Conservation (phyloP, 2,113 vertebrate genomes). For the Leptobrachium leishanense region DNA sequence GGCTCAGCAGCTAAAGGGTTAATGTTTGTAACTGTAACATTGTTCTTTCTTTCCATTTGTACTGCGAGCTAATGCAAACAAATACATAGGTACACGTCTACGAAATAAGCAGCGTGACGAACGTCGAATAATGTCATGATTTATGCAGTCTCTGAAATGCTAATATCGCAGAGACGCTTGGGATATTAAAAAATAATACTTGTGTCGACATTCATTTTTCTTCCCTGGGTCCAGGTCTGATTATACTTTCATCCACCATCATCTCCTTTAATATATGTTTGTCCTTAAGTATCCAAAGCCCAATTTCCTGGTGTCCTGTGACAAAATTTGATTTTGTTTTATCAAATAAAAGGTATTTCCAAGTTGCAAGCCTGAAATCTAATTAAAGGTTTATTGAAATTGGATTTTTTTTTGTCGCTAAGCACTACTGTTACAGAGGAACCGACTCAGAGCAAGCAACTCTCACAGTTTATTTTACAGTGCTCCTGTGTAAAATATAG, state of each 20-base stretch:
- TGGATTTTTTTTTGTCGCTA: neutral
- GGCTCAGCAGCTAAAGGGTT: no score
- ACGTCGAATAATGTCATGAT: slow-evolving; percentile 1
- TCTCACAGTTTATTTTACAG: neutral
- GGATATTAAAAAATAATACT: slow-evolving; percentile 31
- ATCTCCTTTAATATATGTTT: slow-evolving; percentile 22
- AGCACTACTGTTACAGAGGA: neutral
- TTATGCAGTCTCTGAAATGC: slow-evolving; percentile 31
- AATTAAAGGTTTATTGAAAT: slow-evolving; percentile 5
- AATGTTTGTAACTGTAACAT: no score
- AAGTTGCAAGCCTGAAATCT: neutral
- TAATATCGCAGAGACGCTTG: slow-evolving; percentile 19
- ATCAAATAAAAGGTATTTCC: neutral
- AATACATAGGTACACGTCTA: no score
- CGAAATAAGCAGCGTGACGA: neutral
- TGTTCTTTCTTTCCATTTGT: no score
- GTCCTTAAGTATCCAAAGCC: neutral
- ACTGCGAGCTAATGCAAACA: no score
- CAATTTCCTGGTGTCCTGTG: neutral
- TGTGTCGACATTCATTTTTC: slow-evolving; percentile 33
- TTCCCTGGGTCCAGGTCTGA: neutral
- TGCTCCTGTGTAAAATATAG: neutral
- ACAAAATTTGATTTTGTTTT: neutral
- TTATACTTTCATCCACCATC: neutral
- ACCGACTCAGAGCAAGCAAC: neutral